A percentile compares a stretch with the other conserved stretches of the same genome.
Conservation (phyloP, 2,113 vertebrate genomes). For the Panthera tigris region DNA sequence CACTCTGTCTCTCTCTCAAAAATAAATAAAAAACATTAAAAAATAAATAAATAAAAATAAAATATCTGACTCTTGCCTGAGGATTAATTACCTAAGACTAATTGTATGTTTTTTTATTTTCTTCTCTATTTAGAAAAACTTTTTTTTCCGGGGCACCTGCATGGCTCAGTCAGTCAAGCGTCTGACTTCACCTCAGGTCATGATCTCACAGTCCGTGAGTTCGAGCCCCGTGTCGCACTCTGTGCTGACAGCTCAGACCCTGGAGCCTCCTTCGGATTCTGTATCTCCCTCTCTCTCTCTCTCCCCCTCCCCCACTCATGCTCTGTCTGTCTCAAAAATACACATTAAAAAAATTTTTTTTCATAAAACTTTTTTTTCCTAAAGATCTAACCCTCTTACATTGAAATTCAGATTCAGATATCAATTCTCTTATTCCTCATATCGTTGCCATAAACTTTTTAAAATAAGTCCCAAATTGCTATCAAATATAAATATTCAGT, state of each 20-base stretch:
- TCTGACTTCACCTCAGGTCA: too few relatives aligned
- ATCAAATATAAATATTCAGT: not conserved
- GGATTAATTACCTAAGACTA: not conserved
- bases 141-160: not conserved
- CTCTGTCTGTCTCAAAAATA: too few relatives aligned
- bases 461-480: not conserved
- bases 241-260: too few relatives aligned
- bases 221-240: too few relatives aligned
- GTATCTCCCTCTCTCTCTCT: too few relatives aligned
- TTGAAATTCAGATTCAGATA: not conserved
- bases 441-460: not conserved
- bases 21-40: too few relatives aligned
- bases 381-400: not conserved
- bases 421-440: not conserved
- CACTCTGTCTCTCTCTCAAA: too few relatives aligned
- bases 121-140: constrained; percentile 4
- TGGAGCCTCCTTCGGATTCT: too few relatives aligned
- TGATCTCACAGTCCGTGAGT: too few relatives aligned
- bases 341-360: too few relatives aligned
- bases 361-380: not conserved
- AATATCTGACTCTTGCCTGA: not conserved
- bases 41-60: not conserved
- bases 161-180: too few relatives aligned
- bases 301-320: too few relatives aligned
- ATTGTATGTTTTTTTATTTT: not conserved